These are phyloP conservation scores for Phrynocephalus versicolor DNA, from an alignment of 2,113 vertebrate genomes.

Conservation along the genomic window DNA sequence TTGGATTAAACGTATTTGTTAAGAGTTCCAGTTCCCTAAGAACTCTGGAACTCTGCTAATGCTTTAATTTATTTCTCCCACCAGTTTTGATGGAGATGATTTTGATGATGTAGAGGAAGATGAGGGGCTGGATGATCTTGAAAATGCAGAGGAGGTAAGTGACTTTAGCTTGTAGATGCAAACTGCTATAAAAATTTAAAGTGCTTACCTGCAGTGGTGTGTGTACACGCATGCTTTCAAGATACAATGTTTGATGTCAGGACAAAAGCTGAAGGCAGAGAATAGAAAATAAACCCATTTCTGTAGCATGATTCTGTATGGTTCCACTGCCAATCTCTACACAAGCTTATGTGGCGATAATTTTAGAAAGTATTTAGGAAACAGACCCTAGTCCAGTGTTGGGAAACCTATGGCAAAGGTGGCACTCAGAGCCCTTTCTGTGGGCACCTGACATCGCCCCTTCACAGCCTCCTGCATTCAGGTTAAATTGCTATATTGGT, in stretches of 20 bases:
- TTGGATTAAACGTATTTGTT: neutral
- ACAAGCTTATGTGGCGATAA: neutral
- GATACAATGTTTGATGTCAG: neutral
- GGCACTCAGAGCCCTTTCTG: no score
- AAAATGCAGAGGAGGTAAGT: slow-evolving; percentile 92
- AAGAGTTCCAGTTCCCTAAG: neutral
- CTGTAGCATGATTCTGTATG: neutral
- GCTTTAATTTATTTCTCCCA: neutral
- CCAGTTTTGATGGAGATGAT: slow-evolving; percentile 94
- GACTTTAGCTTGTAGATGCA: neutral
- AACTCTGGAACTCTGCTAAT: neutral
- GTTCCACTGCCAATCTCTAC: neutral
- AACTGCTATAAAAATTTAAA: neutral
- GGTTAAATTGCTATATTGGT: no score
- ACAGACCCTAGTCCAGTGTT: neutral
- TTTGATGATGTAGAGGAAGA: slow-evolving; percentile 97
- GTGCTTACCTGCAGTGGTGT: neutral
- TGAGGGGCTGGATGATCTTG: slow-evolving; percentile 93
- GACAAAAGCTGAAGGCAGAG: neutral
- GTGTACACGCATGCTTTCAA: neutral
- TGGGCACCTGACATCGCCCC: no score
- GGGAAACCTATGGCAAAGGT: no score
- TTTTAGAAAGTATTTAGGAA: neutral
- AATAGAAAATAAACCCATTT: neutral
- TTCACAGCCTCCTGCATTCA: no score